These are phyloP conservation scores for Narcine bancroftii DNA, from an alignment of 2,113 vertebrate genomes.

Conservation along the genomic window DNA sequence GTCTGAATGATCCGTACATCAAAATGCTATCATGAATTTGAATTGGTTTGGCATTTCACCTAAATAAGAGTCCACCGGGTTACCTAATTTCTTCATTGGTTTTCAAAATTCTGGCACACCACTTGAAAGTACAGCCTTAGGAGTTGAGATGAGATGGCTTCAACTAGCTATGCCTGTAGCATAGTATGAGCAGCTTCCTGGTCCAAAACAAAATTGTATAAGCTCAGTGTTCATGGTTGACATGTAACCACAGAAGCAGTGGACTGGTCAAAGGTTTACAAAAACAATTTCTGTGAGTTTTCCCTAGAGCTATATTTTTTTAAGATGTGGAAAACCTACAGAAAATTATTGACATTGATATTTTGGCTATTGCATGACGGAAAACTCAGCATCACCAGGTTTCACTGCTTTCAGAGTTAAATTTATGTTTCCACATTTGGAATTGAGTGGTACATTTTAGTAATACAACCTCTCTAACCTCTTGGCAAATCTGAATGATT, in stretches of 20 bases:
- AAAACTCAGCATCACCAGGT: background rate
- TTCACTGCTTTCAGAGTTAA: background rate
- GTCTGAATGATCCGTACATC: background rate
- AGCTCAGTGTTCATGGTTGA: background rate
- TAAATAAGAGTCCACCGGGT: background rate
- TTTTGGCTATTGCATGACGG: background rate
- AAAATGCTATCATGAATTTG: background rate
- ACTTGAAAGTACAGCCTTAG: background rate
- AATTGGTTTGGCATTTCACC: background rate
- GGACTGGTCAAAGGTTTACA: background rate
- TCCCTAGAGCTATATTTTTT: background rate
- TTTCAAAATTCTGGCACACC: background rate
- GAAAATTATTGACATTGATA: background rate
- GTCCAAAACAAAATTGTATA: background rate
- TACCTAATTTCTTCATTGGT: too few species aligned
- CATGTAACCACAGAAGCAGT: background rate
- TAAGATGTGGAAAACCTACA: background rate
- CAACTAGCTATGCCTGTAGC: background rate
- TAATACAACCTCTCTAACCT: background rate
- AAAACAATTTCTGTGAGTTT: background rate
- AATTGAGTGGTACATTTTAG: slow-evolving; percentile 8
- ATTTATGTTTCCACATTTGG: slow-evolving; percentile 8
- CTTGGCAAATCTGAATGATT: background rate
- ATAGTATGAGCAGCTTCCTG: background rate
- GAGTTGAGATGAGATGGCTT: background rate